Evolutionary conservation across 2,888 invertebrate genomes (phyloP).

Genomic region (Yponomeuta malinellus): DNA sequence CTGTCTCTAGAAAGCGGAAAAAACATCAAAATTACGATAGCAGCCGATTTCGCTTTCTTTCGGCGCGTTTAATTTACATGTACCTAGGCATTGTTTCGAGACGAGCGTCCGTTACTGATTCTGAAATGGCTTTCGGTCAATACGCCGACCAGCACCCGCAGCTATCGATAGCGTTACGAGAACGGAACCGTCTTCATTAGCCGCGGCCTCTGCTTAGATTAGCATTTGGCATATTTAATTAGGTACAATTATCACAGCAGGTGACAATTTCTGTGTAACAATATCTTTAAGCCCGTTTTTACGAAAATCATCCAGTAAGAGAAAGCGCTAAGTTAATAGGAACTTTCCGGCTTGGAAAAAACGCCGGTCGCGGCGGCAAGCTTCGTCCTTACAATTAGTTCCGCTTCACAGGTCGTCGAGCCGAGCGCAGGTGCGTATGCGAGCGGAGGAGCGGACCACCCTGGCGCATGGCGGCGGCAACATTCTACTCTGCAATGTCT

Average conservation of each 20-base stretch:
- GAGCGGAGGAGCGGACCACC: neutral
- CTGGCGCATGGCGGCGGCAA: too few species aligned
- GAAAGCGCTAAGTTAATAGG: neutral
- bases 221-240: slow-evolving; percentile 8
- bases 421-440: neutral
- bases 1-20: slow-evolving; percentile 69
- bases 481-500: too few species aligned
- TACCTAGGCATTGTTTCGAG: slow-evolving; percentile 35
- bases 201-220: neutral
- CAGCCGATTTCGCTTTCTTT: slow-evolving; percentile 61
- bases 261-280: neutral
- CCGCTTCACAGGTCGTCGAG: slow-evolving; percentile 22
- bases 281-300: neutral
- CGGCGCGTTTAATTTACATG: slow-evolving; percentile 48
- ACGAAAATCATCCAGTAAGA: neutral
- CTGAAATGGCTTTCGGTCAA: slow-evolving; percentile 17
- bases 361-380: neutral
- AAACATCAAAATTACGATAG: slow-evolving; percentile 56
- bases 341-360: neutral
- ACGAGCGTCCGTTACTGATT: slow-evolving; percentile 21
- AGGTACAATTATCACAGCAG: slow-evolving; percentile 9
- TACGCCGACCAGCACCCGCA: slow-evolving; percentile 18
- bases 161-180: neutral
- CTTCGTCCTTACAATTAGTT: slow-evolving; percentile 21
- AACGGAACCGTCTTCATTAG: neutral